A percentile compares a stretch with the other conserved stretches of the same genome.
These are phyloP conservation scores for Hippoglossus hippoglossus DNA, from an alignment of 2,797 vertebrate genomes.

Conservation along the genomic window DNA sequence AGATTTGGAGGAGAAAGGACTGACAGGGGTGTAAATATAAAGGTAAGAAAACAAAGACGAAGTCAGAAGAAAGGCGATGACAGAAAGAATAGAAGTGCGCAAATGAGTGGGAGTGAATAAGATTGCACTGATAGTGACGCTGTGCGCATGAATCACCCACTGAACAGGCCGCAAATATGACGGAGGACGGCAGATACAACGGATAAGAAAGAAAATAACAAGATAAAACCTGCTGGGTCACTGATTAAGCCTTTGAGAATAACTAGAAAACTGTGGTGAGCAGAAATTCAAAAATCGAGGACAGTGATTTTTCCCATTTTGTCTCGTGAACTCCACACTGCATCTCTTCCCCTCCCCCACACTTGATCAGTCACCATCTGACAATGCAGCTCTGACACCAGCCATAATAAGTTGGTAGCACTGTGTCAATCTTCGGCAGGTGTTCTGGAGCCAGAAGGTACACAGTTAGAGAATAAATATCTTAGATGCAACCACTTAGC, in stretches of 20 bases:
- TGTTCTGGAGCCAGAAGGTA: slow-evolving; percentile 52
- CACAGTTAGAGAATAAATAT: slow-evolving; percentile 64
- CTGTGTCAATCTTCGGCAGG: slow-evolving; percentile 64
- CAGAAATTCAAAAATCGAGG: slow-evolving; percentile 46
- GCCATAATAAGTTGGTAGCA: slow-evolving; percentile 56
- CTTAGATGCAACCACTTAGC: slow-evolving; percentile 61
- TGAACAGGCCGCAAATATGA: slow-evolving; percentile 53
- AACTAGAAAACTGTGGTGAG: slow-evolving; percentile 36
- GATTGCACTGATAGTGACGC: slow-evolving; percentile 49
- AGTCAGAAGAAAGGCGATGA: slow-evolving; percentile 46
- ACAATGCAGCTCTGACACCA: slow-evolving; percentile 57
- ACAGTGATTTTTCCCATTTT: slow-evolving; percentile 23
- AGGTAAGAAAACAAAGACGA: slow-evolving; percentile 46
- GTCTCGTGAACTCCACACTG: slow-evolving; percentile 16
- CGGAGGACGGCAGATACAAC: slow-evolving; percentile 39
- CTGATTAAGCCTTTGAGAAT: slow-evolving; percentile 53
- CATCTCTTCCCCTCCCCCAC: background rate
- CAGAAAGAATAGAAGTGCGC: slow-evolving; percentile 51
- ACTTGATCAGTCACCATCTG: slow-evolving; percentile 44
- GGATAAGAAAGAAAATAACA: slow-evolving; percentile 25
- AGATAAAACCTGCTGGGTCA: slow-evolving; percentile 34
- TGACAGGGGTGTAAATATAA: slow-evolving; percentile 49
- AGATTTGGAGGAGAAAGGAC: slow-evolving; percentile 43
- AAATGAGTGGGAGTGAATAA: slow-evolving; percentile 59
- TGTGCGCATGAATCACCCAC: slow-evolving; percentile 63